Evolutionary conservation across 2,113 vertebrate species (phyloP), one percentile per base, ranked within the genome.

Genomic region (Halichoerus grypus): DNA sequence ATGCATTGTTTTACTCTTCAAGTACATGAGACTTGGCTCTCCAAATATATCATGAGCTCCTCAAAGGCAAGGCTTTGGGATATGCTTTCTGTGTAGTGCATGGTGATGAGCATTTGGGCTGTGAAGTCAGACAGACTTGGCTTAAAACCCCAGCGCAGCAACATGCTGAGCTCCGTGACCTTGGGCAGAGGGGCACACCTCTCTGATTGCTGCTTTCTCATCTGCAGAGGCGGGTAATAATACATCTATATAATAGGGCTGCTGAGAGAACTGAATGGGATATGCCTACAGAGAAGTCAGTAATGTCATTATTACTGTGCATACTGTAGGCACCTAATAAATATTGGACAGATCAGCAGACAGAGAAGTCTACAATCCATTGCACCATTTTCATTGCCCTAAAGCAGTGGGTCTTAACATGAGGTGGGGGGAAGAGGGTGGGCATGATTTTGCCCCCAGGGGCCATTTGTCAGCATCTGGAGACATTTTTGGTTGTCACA

Each of bases 401-500:
- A 33, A 39, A 46, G 71, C 14, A 33, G 51, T 33, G 69, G 67
- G 79, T 89, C 49, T 87, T 76, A 42, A 26, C 4, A 8, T 0
- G 46, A 28, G 36, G 69, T 0, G 22, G 19, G 22, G 15, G 13
- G 22, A 42, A 31, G 4, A 14, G 39, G n/a, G 3, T 28, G 39
- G 5, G 24, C 57, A 19, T 5, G 18, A n/a, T 57, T 81, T 76
- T 86, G 21, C 13, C 12, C 14, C 9, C 8, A 26, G 69, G 53
- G 81, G 65, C 10, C 18, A 31, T 53, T 26, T 69, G 53, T 22
- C 21, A 24, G 5, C 46, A 12, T 36, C 71, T 67, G 33, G 61
- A 93, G 77, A 88, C 57, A 88, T 65, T 76, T 80, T 46, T 61
- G 72, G 74, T 57, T 36, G 26, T 86, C 76, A 46, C 28, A 74